Base-by-base conservation (phyloP, 2,113 vertebrate genomes). In the Rana temporaria region DNA sequence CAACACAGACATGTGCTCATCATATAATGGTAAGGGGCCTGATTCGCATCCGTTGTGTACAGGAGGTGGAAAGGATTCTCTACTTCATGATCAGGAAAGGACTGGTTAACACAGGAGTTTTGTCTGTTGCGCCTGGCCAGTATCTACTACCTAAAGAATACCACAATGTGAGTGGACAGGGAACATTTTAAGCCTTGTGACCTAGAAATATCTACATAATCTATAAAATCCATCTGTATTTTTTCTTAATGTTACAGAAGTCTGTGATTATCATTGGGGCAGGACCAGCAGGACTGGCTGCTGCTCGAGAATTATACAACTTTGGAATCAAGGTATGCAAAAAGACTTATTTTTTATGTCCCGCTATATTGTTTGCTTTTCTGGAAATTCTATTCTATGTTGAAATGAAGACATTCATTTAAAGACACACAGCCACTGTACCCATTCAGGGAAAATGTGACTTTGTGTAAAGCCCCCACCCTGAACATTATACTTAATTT, bases 51-150 rank as follows among this genome's bases (percentile, higher is more conserved):
- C 95, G 97, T 67, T 99, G 98, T 0, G 95, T 98, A 1, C 96
- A 97, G 89, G 98, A 99, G 85, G 90, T 97, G 91, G 96, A 96
- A 85, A 92, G 94, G 30, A 96, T 99, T 64, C 95, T 99, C 76
- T 88, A 96, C 84, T 99, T 99, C 84, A 97, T 99, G 95, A 98
- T 95, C 5, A 94, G 97, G 63, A 99, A 99, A 90, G 98, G 98
- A 11, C 90, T 99, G 69, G 96, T 99, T 89, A 99, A 99, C 87
- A 99, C 98, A 0, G 98, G 98, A 1, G 92, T 95, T 19, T 92
- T 99, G 86, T 91, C 90, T 0, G 93, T 96, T 77, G 79, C 84
- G 38, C 52, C 87, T 4, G 94, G 90, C 80, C 92, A 91, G 76
- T 93, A 90, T 19, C 95, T 99, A 62, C 96, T 99, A 74, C 96